phyloP scores from a whole-genome alignment of 2,113 vertebrate genomes.

The Bubalus kerabau region DNA sequence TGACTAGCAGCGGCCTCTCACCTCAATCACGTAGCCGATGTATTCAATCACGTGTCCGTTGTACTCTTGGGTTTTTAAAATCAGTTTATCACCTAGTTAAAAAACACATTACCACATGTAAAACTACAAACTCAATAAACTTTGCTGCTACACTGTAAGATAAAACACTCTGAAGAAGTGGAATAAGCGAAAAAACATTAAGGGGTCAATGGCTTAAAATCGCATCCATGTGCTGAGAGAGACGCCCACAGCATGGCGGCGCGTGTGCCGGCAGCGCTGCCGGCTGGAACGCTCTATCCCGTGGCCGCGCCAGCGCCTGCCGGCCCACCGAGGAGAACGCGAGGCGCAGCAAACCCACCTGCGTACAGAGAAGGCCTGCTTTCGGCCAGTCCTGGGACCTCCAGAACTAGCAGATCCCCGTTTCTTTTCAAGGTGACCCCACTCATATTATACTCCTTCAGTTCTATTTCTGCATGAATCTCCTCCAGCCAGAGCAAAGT shows the following conservation, averaged over 20 bases:
- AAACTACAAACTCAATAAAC: not conserved
- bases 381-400: conserved; percentile 89
- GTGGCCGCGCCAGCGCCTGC: rapidly evolving
- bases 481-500: conserved; percentile 95
- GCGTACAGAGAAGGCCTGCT: conserved; percentile 84
- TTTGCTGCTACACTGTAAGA: not conserved
- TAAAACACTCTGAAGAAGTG: not conserved
- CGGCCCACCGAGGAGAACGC: not conserved
- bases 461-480: conserved; percentile 85
- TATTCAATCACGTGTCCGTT: conserved; percentile 82
- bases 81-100: conserved; percentile 87
- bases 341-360: conserved; percentile 70
- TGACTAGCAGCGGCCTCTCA: conserved; percentile 60
- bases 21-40: conserved; percentile 84
- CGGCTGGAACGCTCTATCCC: rapidly evolving
- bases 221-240: rapidly evolving
- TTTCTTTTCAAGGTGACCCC: conserved; percentile 86
- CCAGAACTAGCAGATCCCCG: conserved; percentile 82
- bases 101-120: not conserved
- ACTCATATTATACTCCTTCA: conserved; percentile 85
- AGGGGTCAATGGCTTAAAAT: not conserved
- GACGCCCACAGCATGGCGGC: not conserved
- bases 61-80: conserved; percentile 85
- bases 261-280: rapidly evolving
- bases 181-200: not conserved